Conservation (phyloP, 2,888 invertebrate species). For the Homarus gammarus region DNA sequence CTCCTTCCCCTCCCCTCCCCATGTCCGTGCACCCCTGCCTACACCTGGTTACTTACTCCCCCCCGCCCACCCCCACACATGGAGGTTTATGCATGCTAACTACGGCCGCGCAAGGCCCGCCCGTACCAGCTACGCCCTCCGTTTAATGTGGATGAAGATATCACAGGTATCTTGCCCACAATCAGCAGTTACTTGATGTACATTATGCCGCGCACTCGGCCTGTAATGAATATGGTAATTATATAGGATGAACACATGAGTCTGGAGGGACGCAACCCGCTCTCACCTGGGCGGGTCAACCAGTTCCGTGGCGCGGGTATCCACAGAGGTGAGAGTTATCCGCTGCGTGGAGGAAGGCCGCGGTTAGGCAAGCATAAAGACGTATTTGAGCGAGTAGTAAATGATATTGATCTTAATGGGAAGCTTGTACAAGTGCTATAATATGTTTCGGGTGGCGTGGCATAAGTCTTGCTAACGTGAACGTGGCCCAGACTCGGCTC, state of each 20-base stretch:
- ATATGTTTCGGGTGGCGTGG: constrained; percentile 62
- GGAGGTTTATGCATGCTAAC: constrained; percentile 55
- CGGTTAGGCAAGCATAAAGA: constrained; percentile 29
- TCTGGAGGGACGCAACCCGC: constrained; percentile 16
- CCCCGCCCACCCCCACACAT: constrained; percentile 7
- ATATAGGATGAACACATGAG: constrained; percentile 33
- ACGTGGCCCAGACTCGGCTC: constrained; percentile 18
- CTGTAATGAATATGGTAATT: constrained; percentile 68
- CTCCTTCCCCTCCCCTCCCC: background rate
- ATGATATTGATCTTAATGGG: constrained; percentile 69
- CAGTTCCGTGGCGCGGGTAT: background rate
- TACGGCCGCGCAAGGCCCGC: constrained; percentile 25
- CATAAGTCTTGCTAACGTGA: constrained; percentile 25
- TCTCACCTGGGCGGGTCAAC: background rate
- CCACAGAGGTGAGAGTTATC: background rate
- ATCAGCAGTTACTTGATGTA: constrained; percentile 63
- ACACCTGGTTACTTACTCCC: background rate
- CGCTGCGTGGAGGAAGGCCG: background rate
- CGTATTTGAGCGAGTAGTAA: constrained; percentile 58
- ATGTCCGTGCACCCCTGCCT: background rate
- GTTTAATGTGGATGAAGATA: constrained; percentile 65
- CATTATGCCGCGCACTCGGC: constrained; percentile 54
- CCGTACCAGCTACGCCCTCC: constrained; percentile 42
- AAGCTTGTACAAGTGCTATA: constrained; percentile 58
- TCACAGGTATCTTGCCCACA: constrained; percentile 57